These are phyloP conservation scores for Picathartes gymnocephalus DNA, from an alignment of 2,113 vertebrate genomes.

Conservation along the genomic window DNA sequence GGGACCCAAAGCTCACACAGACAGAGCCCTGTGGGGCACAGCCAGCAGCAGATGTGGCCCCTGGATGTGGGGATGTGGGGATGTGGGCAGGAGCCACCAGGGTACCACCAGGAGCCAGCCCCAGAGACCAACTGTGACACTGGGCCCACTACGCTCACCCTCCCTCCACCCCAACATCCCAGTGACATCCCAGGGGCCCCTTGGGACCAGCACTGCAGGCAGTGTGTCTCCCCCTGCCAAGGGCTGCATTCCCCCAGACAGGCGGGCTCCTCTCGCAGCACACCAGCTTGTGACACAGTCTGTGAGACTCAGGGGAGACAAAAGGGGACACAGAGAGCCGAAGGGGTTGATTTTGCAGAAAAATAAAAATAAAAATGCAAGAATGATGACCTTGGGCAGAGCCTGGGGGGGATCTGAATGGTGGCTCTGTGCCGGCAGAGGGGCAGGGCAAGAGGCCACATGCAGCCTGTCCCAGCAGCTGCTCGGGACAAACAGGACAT, in stretches of 20 bases:
- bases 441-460: slow-evolving; percentile 12
- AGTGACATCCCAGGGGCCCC: not conserved
- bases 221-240: accelerated
- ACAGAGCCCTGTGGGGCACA: accelerated
- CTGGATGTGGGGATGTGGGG: not conserved
- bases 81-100: not conserved
- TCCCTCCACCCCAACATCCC: not conserved
- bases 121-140: accelerated
- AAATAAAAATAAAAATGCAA: slow-evolving; percentile 29
- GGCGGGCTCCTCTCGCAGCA: not conserved
- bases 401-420: slow-evolving; percentile 22
- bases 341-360: not conserved
- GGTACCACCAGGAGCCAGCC: not conserved
- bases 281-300: not conserved
- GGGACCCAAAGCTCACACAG: not conserved
- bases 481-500: not conserved
- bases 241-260: not conserved
- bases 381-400: slow-evolving; percentile 18
- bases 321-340: not conserved
- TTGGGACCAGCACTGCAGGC: not conserved
- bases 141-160: accelerated
- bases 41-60: not conserved
- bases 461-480: slow-evolving; percentile 18
- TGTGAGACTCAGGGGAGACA: not conserved
- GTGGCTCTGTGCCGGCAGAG: slow-evolving; percentile 16